phyloP scores from a whole-genome alignment of 2,797 vertebrate species.

The Cyprinella venusta region DNA sequence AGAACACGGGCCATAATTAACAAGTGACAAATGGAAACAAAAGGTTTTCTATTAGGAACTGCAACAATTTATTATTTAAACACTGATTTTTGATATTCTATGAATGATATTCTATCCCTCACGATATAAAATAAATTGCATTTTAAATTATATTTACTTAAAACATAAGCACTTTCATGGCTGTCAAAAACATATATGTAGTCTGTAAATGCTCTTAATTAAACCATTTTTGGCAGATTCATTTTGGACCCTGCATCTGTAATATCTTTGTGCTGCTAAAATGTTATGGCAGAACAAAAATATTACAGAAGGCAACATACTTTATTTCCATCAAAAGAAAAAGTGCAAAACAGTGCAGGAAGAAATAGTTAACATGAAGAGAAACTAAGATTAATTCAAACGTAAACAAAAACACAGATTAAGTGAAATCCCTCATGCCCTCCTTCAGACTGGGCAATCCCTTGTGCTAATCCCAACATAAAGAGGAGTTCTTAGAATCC shows the following conservation, averaged over 20 bases:
- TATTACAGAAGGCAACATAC: background rate
- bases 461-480: background rate
- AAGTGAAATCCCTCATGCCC: conserved; percentile 5
- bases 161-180: background rate
- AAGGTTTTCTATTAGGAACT: background rate
- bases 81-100: background rate
- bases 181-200: background rate
- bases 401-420: conserved; percentile 23
- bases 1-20: background rate
- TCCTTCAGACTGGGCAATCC: conserved; percentile 5
- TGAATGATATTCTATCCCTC: background rate
- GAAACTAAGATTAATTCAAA: conserved; percentile 12
- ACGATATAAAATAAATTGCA: background rate
- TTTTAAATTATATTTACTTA: too few relatives aligned
- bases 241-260: background rate
- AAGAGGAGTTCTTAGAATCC: background rate
- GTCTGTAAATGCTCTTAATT: background rate
- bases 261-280: background rate
- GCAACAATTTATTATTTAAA: background rate
- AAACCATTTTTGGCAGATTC: background rate
- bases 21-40: background rate
- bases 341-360: background rate
- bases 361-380: background rate
- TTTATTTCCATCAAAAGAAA: background rate
- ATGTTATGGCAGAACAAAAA: background rate